These are phyloP conservation scores for Aplysia californica DNA, from an alignment of 1,140 invertebrate species.

Conservation along the genomic window DNA sequence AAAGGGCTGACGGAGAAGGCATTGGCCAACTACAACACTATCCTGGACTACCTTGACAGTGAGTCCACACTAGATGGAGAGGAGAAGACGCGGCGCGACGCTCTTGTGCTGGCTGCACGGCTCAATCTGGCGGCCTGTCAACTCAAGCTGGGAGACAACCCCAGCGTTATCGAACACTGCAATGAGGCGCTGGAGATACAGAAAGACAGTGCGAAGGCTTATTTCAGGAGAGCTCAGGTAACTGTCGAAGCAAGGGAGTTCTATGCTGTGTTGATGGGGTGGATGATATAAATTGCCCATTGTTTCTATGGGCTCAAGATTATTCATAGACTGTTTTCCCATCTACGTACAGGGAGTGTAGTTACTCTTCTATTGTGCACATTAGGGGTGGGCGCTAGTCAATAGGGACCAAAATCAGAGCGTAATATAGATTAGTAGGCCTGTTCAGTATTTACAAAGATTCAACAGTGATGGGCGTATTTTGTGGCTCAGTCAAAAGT, in stretches of 20 bases:
- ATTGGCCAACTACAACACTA: constrained; percentile 89
- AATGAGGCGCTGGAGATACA: constrained; percentile 82
- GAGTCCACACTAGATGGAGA: constrained; percentile 68
- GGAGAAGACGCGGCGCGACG: constrained; percentile 72
- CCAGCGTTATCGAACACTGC: constrained; percentile 75
- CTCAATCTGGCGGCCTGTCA: constrained; percentile 89
- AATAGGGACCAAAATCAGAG: too few species aligned
- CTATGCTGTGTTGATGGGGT: neutral
- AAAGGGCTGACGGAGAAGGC: constrained; percentile 81
- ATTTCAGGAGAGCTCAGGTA: constrained; percentile 88
- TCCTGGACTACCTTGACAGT: constrained; percentile 73
- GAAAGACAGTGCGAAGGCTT: constrained; percentile 86
- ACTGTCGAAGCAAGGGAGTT: neutral
- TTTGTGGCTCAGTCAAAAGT: too few species aligned
- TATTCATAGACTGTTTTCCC: too few species aligned
- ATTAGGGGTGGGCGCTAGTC: too few species aligned
- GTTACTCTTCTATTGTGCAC: too few species aligned
- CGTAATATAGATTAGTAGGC: too few species aligned
- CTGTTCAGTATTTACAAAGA: too few species aligned
- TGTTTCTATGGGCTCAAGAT: too few species aligned
- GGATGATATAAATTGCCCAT: neutral
- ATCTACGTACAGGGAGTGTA: too few species aligned
- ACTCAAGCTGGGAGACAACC: constrained; percentile 82
- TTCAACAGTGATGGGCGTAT: too few species aligned
- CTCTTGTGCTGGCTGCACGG: constrained; percentile 78